Evolutionary conservation across 2,113 vertebrate genomes (phyloP).

Genomic region (Furnarius figulus): DNA sequence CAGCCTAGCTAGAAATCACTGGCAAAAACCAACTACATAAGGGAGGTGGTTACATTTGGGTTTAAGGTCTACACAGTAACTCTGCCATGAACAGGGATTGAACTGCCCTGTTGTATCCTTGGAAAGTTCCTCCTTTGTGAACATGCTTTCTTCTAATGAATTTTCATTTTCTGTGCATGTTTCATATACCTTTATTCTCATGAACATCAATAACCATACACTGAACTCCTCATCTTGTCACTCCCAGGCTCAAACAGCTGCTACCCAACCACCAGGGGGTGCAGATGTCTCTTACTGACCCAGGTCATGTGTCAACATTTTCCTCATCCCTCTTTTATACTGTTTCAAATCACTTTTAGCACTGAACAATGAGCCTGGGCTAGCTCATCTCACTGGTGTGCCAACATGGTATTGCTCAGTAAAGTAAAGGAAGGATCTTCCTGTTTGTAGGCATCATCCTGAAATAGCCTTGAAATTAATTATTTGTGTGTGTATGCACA

Average conservation of each 20-base stretch:
- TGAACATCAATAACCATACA: background rate
- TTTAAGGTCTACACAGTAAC: background rate
- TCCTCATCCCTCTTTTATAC: background rate
- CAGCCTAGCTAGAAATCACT: background rate
- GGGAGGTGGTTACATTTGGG: background rate
- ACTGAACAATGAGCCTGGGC: background rate
- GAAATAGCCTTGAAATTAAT: background rate
- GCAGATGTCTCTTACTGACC: background rate
- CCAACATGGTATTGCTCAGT: background rate
- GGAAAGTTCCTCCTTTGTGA: background rate
- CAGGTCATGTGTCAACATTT: background rate
- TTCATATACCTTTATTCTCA: background rate
- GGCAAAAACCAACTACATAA: background rate
- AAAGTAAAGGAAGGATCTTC: background rate
- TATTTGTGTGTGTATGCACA: background rate
- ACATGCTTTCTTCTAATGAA: background rate
- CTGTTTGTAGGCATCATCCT: background rate
- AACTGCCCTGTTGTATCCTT: background rate
- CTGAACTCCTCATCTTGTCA: background rate
- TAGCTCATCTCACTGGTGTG: background rate
- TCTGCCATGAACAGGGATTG: background rate
- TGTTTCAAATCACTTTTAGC: background rate
- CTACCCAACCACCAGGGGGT: background rate
- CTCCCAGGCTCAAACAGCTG: constrained; percentile 15
- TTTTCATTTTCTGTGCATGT: background rate